A percentile compares a stretch with the other conserved stretches of the same genome.
Conservation (phyloP, 2,797 vertebrate species). For the Margarornis squamiger region DNA sequence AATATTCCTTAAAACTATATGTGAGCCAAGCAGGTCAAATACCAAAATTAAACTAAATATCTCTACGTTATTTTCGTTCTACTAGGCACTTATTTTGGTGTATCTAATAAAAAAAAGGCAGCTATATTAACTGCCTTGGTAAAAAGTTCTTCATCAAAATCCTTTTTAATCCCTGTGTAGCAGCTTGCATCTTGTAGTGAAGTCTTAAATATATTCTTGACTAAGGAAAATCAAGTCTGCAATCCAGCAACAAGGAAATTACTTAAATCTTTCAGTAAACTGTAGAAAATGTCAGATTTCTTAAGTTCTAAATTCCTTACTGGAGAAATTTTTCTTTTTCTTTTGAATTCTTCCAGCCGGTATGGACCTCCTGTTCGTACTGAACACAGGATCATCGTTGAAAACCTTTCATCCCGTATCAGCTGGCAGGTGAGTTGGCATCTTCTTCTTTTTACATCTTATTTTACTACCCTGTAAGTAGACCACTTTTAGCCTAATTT, state of each 20-base stretch:
- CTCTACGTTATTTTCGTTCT: not conserved
- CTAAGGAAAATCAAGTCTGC: not conserved
- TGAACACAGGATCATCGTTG: slow-evolving; percentile 90
- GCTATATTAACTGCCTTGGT: not conserved
- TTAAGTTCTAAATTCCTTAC: not conserved
- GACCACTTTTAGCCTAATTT: not conserved
- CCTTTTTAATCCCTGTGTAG: not conserved
- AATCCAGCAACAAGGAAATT: not conserved
- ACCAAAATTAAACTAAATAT: not conserved
- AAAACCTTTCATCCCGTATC: slow-evolving; percentile 91
- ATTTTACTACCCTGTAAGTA: not conserved
- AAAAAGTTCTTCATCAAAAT: not conserved
- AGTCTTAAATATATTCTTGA: not conserved
- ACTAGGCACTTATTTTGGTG: not conserved
- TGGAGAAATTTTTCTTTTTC: not conserved
- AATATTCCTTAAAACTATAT: not conserved
- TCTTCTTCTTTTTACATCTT: not conserved
- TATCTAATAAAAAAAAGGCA: not conserved
- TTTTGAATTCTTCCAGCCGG: slow-evolving; percentile 64
- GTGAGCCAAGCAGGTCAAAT: not conserved
- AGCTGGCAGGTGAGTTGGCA: slow-evolving; percentile 90
- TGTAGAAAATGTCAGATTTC: not conserved
- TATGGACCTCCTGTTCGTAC: slow-evolving; percentile 91
- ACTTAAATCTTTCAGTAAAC: not conserved
- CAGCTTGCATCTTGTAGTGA: not conserved